Conservation (phyloP, 2,888 invertebrate genomes). For the Rhingia campestris region DNA sequence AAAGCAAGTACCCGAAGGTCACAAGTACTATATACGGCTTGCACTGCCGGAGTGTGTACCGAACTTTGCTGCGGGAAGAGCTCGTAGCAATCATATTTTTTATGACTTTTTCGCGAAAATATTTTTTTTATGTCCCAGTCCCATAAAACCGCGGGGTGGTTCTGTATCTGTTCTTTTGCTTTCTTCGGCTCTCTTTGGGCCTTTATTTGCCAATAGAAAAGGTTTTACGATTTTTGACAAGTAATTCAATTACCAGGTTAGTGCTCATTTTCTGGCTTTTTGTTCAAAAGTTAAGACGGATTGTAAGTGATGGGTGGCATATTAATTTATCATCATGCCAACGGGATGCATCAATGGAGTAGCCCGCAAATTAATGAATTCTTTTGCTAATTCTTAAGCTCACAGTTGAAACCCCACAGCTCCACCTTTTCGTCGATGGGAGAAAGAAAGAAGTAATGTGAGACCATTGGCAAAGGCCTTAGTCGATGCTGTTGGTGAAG, state of each 20-base stretch:
- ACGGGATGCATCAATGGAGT: slow-evolving; percentile 28
- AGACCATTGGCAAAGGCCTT: slow-evolving; percentile 37
- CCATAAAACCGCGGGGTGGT: slow-evolving; percentile 11
- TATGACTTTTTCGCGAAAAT: slow-evolving; percentile 39
- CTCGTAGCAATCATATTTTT: slow-evolving; percentile 18
- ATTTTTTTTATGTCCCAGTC: slow-evolving; percentile 10
- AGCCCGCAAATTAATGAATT: slow-evolving; percentile 1
- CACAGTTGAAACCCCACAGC: not conserved
- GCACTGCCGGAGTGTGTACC: slow-evolving; percentile 7
- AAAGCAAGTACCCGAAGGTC: slow-evolving; percentile 52
- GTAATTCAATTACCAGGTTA: slow-evolving; percentile 17
- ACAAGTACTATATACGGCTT: slow-evolving; percentile 12
- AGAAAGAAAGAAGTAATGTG: slow-evolving; percentile 1
- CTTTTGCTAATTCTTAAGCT: slow-evolving; percentile 24
- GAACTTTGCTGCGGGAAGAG: not conserved
- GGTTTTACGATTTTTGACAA: slow-evolving; percentile 6
- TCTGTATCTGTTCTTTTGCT: not conserved
- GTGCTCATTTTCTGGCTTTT: slow-evolving; percentile 15
- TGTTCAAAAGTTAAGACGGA: too few species aligned
- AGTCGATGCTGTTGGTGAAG: slow-evolving; percentile 65
- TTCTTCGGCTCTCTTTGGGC: not conserved
- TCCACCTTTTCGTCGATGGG: slow-evolving; percentile 27
- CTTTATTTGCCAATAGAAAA: slow-evolving; percentile 25
- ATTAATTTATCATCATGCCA: slow-evolving; percentile 33
- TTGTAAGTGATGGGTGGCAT: not conserved